Percentiles rank a stretch among this genome's conserved stretches.
These are phyloP conservation scores for Fukomys damarensis DNA, from an alignment of 2,113 vertebrate species.

Conservation along the genomic window DNA sequence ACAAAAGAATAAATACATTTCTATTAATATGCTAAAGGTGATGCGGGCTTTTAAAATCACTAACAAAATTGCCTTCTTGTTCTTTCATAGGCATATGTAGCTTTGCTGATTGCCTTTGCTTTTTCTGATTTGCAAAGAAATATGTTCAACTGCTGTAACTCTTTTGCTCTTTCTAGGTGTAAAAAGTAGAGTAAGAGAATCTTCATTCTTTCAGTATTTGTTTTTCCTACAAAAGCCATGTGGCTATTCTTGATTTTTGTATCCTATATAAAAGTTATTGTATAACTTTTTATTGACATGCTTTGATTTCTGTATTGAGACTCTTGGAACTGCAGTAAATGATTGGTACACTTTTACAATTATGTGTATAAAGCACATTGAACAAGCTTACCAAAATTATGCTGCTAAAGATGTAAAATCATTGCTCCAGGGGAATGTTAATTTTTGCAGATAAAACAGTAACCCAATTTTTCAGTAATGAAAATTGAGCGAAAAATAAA, in stretches of 20 bases:
- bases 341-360: slow-evolving; percentile 39
- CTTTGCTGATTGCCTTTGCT: slow-evolving; percentile 56
- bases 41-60: background rate
- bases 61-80: slow-evolving; percentile 60
- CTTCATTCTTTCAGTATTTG: slow-evolving; percentile 45
- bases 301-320: slow-evolving; percentile 56
- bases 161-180: slow-evolving; percentile 46
- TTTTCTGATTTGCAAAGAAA: slow-evolving; percentile 63
- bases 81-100: background rate
- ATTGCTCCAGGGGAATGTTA: slow-evolving; percentile 40
- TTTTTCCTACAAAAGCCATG: slow-evolving; percentile 22
- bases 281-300: slow-evolving; percentile 2
- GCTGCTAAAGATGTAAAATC: slow-evolving; percentile 37
- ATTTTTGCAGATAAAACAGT: slow-evolving; percentile 26
- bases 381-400: slow-evolving; percentile 1
- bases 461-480: slow-evolving; percentile 20
- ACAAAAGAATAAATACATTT: background rate
- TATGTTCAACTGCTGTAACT: background rate
- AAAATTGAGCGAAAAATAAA: slow-evolving; percentile 42
- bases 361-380: slow-evolving; percentile 31
- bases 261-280: background rate
- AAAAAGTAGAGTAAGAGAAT: slow-evolving; percentile 35
- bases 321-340: slow-evolving; percentile 41
- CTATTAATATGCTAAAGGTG: slow-evolving; percentile 61
- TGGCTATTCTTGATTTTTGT: slow-evolving; percentile 5